Evolutionary conservation across 2,797 vertebrate genomes (phyloP).

Genomic region (Cheirogaleus major): DNA sequence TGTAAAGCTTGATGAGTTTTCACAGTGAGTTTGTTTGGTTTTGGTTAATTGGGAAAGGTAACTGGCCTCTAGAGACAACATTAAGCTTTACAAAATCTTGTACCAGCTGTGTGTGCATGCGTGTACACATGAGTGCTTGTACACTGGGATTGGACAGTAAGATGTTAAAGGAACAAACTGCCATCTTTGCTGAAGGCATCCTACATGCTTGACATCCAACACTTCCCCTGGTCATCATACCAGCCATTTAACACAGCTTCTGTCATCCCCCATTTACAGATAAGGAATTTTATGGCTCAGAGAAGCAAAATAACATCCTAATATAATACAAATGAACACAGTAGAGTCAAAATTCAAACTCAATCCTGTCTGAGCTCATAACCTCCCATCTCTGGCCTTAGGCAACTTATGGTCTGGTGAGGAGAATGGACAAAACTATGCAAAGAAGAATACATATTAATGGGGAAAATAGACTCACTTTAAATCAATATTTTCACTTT

Average conservation of each 20-base stretch:
- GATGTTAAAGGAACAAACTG: background rate
- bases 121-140: accelerated
- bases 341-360: background rate
- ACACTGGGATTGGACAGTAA: background rate
- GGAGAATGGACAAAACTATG: accelerated
- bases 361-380: background rate
- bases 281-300: background rate
- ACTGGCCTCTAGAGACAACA: background rate
- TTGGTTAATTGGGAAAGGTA: background rate
- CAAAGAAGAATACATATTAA: accelerated
- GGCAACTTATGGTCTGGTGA: background rate
- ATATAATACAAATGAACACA: accelerated
- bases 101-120: background rate
- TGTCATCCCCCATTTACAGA: background rate
- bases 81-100: background rate
- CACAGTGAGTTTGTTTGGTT: background rate
- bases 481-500: background rate
- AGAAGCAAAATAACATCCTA: background rate
- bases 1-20: background rate
- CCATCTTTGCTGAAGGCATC: background rate
- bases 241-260: background rate
- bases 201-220: background rate
- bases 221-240: background rate
- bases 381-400: too few species aligned
- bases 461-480: background rate